Evolutionary conservation across 2,797 vertebrate genomes (phyloP), one percentile per base, ranked within the genome.

Genomic region (Mormyrus proboscirostris): DNA sequence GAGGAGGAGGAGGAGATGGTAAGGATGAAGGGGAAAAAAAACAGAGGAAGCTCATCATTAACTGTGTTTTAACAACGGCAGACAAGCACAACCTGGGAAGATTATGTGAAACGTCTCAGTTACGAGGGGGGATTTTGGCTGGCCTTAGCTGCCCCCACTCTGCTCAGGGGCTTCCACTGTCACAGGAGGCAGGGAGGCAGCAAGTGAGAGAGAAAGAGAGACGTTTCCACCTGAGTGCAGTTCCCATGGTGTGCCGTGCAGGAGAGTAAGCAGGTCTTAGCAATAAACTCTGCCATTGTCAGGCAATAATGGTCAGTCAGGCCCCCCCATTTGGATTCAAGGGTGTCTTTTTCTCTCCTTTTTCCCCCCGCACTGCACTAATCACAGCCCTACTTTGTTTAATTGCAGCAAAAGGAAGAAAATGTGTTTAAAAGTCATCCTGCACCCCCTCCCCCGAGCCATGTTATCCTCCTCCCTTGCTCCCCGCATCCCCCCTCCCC

Each of bases 161-260:
- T 96, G 96, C 97, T 97, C 96, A 95, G 97, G 95, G 96, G 97
- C 97, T 95, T 96, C 97, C 96, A 95, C 94, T 94, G 95, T 94
- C 95, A 89, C 73, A 87, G 88, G 94, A 93, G 93, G 88, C 90
- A 91, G 88, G 86, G 76, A 87, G 6, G 33, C 22, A 76, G 88
- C 53, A 65, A 53, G 83, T 93, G 93, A 93, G 95, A 95, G 95
- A 93, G 96, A 97, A 97, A 97, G 96, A 96, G 96, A 97, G 96
- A 96, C 97, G 97, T 99, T 99, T 99, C 98, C 98, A 99, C 97
- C 98, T 98, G 97, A 99, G 97, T 98, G 98, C 95, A 98, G 98
- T 99, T 99, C 98, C 98, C 98, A 99, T 99, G 98, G 98, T 98
- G 98, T 97, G 95, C 95, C 50, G 95, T 97, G 97, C 97, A 97